A percentile compares a stretch with the other conserved stretches of the same genome.
phyloP scores from a whole-genome alignment of 2,888 invertebrate species.

The Parochlus steinenii region DNA sequence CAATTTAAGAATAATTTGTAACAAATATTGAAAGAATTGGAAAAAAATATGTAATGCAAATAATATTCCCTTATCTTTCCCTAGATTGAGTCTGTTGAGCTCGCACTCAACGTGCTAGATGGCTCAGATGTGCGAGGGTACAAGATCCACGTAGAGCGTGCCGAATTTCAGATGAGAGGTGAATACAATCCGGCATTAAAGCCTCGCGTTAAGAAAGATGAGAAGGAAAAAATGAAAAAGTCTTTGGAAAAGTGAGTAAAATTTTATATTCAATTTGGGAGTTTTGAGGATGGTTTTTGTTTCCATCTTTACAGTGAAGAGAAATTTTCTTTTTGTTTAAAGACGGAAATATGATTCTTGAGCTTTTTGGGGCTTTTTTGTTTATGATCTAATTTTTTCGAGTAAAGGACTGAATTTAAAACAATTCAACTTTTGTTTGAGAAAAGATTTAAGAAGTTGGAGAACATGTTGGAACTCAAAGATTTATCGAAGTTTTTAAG shows the following conservation, averaged over 20 bases:
- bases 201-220: constrained; percentile 78
- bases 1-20: too few relatives aligned
- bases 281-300: too few relatives aligned
- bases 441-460: too few relatives aligned
- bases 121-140: constrained; percentile 65
- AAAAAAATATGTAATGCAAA: constrained; percentile 13
- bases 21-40: constrained; percentile 12
- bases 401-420: too few relatives aligned
- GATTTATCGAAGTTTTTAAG: too few relatives aligned
- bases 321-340: too few relatives aligned
- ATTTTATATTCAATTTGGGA: background rate
- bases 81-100: constrained; percentile 77
- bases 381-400: background rate
- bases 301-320: too few relatives aligned
- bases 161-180: constrained; percentile 89
- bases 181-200: constrained; percentile 82
- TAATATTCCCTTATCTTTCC: constrained; percentile 17
- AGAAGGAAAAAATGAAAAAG: constrained; percentile 79
- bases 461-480: too few relatives aligned
- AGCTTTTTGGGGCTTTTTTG: too few relatives aligned
- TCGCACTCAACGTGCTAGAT: constrained; percentile 84
- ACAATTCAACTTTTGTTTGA: too few relatives aligned
- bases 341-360: too few relatives aligned
- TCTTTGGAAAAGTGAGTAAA: constrained; percentile 66
- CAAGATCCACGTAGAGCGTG: constrained; percentile 75